A percentile compares a stretch with the other conserved stretches of the same genome.
Evolutionary conservation across 2,888 invertebrate genomes (phyloP).

Genomic region (Catocala sponsa): DNA sequence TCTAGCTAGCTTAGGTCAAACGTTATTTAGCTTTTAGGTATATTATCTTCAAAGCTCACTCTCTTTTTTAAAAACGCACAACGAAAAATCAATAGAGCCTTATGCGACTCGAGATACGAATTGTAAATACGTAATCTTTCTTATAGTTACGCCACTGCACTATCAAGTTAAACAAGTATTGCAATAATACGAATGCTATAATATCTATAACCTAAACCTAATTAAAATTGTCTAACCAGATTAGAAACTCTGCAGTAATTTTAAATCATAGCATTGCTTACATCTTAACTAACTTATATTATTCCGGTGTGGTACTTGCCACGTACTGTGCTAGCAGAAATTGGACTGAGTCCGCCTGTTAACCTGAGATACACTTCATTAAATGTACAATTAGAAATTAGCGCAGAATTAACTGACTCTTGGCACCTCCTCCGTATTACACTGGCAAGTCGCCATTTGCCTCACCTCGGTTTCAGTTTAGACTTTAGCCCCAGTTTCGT

Average conservation of each 20-base stretch:
- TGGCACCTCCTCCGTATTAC: slow-evolving; percentile 69
- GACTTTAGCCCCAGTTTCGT: slow-evolving; percentile 68
- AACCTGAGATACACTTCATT: slow-evolving; percentile 53
- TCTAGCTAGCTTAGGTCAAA: too few species aligned
- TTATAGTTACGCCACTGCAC: too few species aligned
- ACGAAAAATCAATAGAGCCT: too few species aligned
- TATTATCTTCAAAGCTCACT: too few species aligned
- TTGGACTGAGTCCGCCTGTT: slow-evolving; percentile 17
- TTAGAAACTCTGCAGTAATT: neutral
- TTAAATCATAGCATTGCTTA: neutral
- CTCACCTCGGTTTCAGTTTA: slow-evolving; percentile 68
- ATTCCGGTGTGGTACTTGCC: neutral
- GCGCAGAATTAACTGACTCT: slow-evolving; percentile 73
- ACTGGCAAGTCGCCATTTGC: slow-evolving; percentile 76
- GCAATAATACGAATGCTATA: too few species aligned
- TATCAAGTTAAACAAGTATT: too few species aligned
- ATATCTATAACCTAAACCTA: too few species aligned
- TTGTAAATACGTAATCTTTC: too few species aligned
- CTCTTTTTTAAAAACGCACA: too few species aligned
- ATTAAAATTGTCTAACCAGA: too few species aligned
- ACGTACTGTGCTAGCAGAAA: slow-evolving; percentile 10
- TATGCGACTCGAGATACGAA: too few species aligned
- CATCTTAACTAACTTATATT: neutral
- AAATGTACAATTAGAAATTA: slow-evolving; percentile 72
- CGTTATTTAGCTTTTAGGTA: too few species aligned